Evolutionary conservation across 92 coral and sea anemone species (phyloP), one percentile per base, ranked within the genome.

Genomic region (Micromussa lordhowensis): DNA sequence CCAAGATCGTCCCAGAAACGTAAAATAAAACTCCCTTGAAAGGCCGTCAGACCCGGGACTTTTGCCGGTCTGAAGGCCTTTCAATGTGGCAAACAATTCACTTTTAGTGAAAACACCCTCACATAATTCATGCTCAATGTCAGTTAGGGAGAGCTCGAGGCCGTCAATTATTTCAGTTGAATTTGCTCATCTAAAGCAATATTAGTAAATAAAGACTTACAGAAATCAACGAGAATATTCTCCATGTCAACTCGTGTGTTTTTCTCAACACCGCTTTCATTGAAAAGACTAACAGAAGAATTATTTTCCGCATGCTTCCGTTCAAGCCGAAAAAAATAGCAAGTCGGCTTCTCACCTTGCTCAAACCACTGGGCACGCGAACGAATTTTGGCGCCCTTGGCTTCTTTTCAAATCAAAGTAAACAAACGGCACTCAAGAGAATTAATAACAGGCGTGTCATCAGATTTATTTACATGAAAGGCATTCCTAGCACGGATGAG

Each of bases 1-100:
- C n/a, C n/a, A n/a, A n/a, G n/a, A n/a, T n/a, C n/a, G n/a, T 61
- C 12, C 91, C 91, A 88, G 26, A 82, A 82, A 0, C 40, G 2
- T 19, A 0, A 21, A 1, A 79, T 58, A 88, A 48, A 88, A 88
- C 32, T 88, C 88, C 0, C 61, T 58, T 1, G 92, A 59, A 16
- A 87, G 31, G 5, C 91, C 80, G 26, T 71, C 81, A 1, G 77
- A 15, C 5, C 91, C 91, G 9, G 72, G 86, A 0, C 69, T 17
- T 28, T 82, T 88, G 19, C 29, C 36, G 0, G 61, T 1, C 12
- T 21, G 26, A 68, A 89, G 31, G 11, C 28, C 18, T 4, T 19
- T 24, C 21, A 89, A 24, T 0, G 85, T 78, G 21, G 10, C 5
- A 3, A 12, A 1, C 28, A 83, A 34, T 34, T 88, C 91, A 8